A percentile compares a stretch with the other conserved stretches of the same genome.
Evolutionary conservation across 2,797 vertebrate genomes (phyloP).

Genomic region (Nasua narica): DNA sequence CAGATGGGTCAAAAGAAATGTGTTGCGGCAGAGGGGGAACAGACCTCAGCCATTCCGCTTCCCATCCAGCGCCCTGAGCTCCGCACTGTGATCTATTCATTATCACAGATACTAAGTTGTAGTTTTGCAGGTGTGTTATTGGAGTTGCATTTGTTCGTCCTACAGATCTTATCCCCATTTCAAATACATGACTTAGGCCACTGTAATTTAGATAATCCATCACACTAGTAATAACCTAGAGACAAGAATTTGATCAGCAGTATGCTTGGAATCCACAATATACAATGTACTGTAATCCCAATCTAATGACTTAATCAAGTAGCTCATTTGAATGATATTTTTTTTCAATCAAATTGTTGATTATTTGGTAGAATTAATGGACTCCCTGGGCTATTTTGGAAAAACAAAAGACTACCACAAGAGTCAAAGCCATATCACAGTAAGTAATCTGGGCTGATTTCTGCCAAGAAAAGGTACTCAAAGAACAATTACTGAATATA

Average conservation of each 20-base stretch:
- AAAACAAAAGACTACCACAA: neutral
- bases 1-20: neutral
- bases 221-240: neutral
- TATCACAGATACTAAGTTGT: neutral
- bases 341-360: neutral
- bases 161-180: neutral
- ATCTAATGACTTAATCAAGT: neutral
- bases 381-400: neutral
- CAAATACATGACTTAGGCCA: neutral
- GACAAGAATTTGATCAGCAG: neutral
- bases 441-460: conserved; percentile 13
- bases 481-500: neutral
- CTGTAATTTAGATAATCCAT: neutral
- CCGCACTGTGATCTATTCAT: neutral
- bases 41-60: neutral
- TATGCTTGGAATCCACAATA: neutral
- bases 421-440: neutral
- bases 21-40: neutral
- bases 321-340: neutral
- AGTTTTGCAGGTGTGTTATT: neutral
- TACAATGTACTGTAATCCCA: neutral
- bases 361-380: neutral
- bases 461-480: neutral
- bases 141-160: neutral
- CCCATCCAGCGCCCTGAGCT: neutral